Evolutionary conservation across 2,113 vertebrate species (phyloP), one percentile per base, ranked within the genome.

Genomic region (Vidua macroura): DNA sequence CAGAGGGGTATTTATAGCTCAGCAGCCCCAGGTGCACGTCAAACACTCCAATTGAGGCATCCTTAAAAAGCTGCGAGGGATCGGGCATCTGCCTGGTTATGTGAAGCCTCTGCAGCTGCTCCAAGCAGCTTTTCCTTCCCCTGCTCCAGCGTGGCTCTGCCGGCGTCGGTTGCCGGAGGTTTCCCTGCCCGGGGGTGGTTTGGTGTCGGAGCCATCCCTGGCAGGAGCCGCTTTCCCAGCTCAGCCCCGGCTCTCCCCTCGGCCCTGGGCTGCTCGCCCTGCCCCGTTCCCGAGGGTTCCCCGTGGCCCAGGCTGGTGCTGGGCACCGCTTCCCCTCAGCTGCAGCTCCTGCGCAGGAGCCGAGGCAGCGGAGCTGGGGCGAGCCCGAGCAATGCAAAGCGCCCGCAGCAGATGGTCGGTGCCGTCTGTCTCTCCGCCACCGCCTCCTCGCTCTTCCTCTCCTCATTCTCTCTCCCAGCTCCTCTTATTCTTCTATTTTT

Each of bases 391-490:
- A n/a, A 74, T 81, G 48, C 11, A 53, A 94, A 66, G 68, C 68
- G 15, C 56, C 49, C 1, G 18, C 76, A 28, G 83, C 86, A 96
- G 94, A 95, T 96, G 95, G 91, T 83, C 13, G 43, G 5, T 4
- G 83, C 96, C 83, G 93, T 28, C 80, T 86, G 90, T 63, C 70
- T 90, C 88, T 83, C 58, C 18, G 14, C 53, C 23, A 1, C 88
- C 83, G 8, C 86, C 92, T 68, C 92, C 90, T 80, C 46, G 1
- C 86, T 88, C 82, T 82, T 83, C 75, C 63, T 75, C 66, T 69
- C 66, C 77, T 69, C 92, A 3, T 18, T 48, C 66, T 87, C 66
- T 51, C 69, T 89, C 35, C 84, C 1, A 3, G 1, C 49, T 95
- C 60, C 43, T 94, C 73, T 85, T 6, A 5, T 31, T 86, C 52